phyloP scores from a whole-genome alignment of 2,888 invertebrate species.

The Metacarcinus magister region DNA sequence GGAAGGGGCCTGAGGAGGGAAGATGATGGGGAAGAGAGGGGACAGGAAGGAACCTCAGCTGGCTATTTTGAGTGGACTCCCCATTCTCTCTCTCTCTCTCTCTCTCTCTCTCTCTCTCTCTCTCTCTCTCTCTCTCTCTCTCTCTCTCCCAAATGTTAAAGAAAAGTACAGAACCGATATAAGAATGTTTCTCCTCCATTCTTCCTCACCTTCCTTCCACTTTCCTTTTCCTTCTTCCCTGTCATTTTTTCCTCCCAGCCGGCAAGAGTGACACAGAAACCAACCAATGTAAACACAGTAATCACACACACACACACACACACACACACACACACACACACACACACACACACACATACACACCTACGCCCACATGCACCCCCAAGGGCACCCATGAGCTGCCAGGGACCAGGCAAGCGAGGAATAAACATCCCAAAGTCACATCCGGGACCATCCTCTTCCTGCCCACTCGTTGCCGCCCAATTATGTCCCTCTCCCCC shows the following conservation, averaged over 20 bases:
- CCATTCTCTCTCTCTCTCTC: constrained; percentile 54
- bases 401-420: constrained; percentile 8
- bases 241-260: too few relatives aligned
- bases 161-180: background rate
- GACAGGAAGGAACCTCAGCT: background rate
- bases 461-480: background rate
- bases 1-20: background rate
- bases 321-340: background rate
- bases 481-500: background rate
- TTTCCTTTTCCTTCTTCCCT: too few relatives aligned
- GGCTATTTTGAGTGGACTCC: background rate
- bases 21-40: background rate
- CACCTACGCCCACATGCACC: too few relatives aligned
- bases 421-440: background rate
- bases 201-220: too few relatives aligned
- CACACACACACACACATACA: background rate
- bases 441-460: background rate
- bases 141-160: background rate
- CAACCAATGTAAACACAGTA: too few relatives aligned
- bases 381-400: background rate
- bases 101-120: constrained; percentile 44
- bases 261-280: too few relatives aligned
- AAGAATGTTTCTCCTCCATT: too few relatives aligned
- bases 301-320: background rate
- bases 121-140: constrained; percentile 56